Percentiles rank a stretch among this genome's conserved stretches.
Conservation (phyloP, 2,113 vertebrate genomes). For the Amazona vittata region DNA sequence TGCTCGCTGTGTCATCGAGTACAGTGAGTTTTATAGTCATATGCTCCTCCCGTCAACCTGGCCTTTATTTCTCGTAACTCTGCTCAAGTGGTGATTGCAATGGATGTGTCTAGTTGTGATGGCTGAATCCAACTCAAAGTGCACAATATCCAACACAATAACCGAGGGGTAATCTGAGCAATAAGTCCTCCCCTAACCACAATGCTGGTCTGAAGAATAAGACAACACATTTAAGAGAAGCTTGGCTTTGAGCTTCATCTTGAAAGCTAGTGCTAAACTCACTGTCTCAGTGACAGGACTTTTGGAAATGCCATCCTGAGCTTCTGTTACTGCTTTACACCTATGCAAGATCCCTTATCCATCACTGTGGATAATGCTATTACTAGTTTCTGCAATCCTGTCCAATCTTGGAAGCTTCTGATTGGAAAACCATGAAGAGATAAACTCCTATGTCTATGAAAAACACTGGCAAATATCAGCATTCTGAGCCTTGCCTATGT, state of each 20-base stretch:
- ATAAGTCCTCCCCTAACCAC: neutral
- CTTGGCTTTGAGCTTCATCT: neutral
- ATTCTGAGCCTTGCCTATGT: neutral
- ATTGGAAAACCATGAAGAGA: neutral
- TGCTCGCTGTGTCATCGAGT: neutral
- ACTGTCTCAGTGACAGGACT: neutral
- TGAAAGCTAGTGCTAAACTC: neutral
- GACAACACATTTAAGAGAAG: neutral
- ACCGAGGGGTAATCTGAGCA: neutral
- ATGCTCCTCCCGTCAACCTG: neutral
- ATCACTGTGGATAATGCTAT: fast-evolving
- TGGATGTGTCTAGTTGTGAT: neutral
- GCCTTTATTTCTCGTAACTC: neutral
- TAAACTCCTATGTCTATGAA: neutral
- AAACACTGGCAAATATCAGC: neutral
- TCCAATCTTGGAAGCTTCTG: fast-evolving
- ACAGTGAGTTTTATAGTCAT: neutral
- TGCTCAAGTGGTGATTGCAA: neutral
- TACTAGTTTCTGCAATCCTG: neutral
- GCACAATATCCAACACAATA: too few relatives aligned
- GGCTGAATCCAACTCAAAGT: neutral
- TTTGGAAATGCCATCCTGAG: neutral
- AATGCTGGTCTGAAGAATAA: neutral
- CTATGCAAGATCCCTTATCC: neutral
- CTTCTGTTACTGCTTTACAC: neutral